Base-by-base conservation (phyloP, 2,113 vertebrate genomes). In the Neomonachus schauinslandi region DNA sequence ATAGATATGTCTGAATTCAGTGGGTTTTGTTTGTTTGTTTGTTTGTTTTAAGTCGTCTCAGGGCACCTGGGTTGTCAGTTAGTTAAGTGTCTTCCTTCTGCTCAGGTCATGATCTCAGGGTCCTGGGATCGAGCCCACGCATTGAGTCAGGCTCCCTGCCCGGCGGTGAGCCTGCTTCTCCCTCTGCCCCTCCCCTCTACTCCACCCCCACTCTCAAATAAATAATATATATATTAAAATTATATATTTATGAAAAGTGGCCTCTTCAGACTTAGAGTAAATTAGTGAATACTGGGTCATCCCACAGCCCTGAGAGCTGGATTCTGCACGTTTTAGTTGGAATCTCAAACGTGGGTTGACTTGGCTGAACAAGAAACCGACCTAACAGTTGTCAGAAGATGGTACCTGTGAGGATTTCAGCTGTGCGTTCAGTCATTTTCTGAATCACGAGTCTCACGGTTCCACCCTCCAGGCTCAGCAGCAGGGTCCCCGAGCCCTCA, bases 371-470 rank as follows among this genome's bases (percentile, higher is more conserved):
- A 33, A 89, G 15, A 55, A 61, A 28, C 1, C 0, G 9, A 57
- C 4, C 1, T 21, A 24, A 81, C 21, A 18, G 39, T 16, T 10
- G 22, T 51, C n/a, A 24, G 92, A 72, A 93, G 91, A 39, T 24
- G 1, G 93, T 98, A 99, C 99, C 99, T 97, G 99, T 98, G 31
- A 97, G 98, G 91, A 99, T 99, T 97, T 99, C 99, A 14, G 99
- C 98, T 10, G 98, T 98, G n/a, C 97, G 99, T 42, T 98, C 98
- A 0, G 98, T 95, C 1, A 96, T 97, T 97, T 98, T 99, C 96
- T 99, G 99, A 96, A 99, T 99, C 94, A 98, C 98, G 7, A 99
- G 98, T 0, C 85, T 99, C 89, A 99, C 94, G 84, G 97, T 98
- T 57, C 99, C 99, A 28, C 94, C 96, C 72, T 97, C 99, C 97